Evolutionary conservation across 2,113 vertebrate species (phyloP).

Genomic region (Otolemur garnettii): DNA sequence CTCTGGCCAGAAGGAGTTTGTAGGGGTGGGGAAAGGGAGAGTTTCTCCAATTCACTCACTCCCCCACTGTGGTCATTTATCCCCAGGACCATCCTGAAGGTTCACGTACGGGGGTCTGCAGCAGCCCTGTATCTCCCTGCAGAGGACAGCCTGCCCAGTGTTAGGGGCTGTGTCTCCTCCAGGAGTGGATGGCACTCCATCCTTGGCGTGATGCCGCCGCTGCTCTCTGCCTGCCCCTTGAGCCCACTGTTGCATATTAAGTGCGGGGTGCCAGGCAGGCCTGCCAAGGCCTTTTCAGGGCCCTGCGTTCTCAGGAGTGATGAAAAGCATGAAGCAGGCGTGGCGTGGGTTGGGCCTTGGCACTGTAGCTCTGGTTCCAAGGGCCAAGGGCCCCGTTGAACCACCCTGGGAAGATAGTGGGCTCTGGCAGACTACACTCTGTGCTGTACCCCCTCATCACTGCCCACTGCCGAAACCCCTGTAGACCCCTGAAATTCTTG

Average conservation of each 20-base stretch:
- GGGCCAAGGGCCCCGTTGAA: slow-evolving; percentile 58
- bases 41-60: fast-evolving
- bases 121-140: slow-evolving; percentile 69
- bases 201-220: slow-evolving; percentile 72
- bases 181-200: slow-evolving; percentile 64
- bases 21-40: not conserved
- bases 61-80: not conserved
- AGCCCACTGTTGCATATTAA: slow-evolving; percentile 80
- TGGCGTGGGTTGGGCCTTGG: slow-evolving; percentile 57
- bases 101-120: slow-evolving; percentile 59
- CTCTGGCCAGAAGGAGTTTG: fast-evolving
- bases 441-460: not conserved
- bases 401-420: slow-evolving; percentile 54
- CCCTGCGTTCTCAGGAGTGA: slow-evolving; percentile 72
- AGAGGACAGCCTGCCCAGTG: slow-evolving; percentile 73
- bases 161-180: slow-evolving; percentile 67
- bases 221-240: not conserved
- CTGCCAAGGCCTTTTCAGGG: slow-evolving; percentile 82
- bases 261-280: slow-evolving; percentile 71
- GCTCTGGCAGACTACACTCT: slow-evolving; percentile 58
- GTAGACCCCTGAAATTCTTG: slow-evolving; percentile 39
- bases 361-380: slow-evolving; percentile 64
- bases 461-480: fast-evolving
- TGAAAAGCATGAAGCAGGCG: slow-evolving; percentile 81
- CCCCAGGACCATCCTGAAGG: slow-evolving; percentile 70